Conservation (phyloP, 2,113 vertebrate genomes). For the Vombatus ursinus region DNA sequence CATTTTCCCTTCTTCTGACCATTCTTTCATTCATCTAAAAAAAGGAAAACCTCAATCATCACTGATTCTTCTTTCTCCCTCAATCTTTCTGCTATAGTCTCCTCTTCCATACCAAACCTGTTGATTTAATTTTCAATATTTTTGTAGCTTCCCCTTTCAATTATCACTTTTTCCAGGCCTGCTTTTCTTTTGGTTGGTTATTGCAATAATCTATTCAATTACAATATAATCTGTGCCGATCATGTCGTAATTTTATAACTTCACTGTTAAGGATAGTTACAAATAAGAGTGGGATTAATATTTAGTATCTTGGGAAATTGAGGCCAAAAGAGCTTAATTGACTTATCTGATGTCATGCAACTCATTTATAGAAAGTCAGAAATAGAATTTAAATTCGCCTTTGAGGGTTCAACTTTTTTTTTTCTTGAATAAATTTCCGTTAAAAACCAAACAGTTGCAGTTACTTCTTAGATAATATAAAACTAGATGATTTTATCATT, state of each 20-base stretch:
- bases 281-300: not conserved
- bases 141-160: not conserved
- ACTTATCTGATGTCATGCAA: not conserved
- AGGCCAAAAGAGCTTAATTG: not conserved
- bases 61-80: not conserved
- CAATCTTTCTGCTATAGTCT: not conserved
- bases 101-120: not conserved
- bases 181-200: too few species aligned
- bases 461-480: not conserved
- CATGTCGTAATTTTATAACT: not conserved
- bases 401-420: not conserved
- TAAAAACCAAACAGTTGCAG: not conserved
- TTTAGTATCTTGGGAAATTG: not conserved
- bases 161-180: too few species aligned
- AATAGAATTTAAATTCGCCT: not conserved
- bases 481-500: not conserved
- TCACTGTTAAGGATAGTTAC: not conserved
- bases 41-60: not conserved
- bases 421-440: not conserved
- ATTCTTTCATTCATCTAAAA: not conserved
- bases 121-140: not conserved
- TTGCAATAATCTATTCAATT: too few species aligned
- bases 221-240: not conserved
- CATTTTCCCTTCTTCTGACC: not conserved
- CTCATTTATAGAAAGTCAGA: not conserved